Evolutionary conservation across 2,113 vertebrate species (phyloP), one percentile per base, ranked within the genome.

Genomic region (Zingel zingel): DNA sequence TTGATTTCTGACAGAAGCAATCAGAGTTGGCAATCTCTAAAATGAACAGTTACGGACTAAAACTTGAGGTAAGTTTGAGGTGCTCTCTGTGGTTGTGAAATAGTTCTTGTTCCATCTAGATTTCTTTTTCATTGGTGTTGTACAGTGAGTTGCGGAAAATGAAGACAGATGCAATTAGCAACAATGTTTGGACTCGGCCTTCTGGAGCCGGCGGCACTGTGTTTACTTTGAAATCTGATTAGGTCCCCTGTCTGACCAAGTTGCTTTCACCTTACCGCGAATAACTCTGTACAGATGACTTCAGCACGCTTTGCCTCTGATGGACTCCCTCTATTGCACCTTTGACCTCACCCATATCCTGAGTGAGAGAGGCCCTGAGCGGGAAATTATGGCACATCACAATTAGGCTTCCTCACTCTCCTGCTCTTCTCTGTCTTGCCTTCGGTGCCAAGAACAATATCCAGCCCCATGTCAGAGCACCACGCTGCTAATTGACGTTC

Each of bases 181-280:
- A 80, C 86, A 85, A 86, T 82, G 81, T 92, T 94, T 94, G 82
- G 78, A 85, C 86, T 86, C 85, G 76, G 83, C 82, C 91, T 68
- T 82, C 69, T 89, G 84, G 84, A 91, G 86, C 89, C 84, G 45
- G 77, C 77, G 64, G 88, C 72, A 47, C 79, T 63, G 71, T 94
- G 89, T 94, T 95, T 94, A 91, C 92, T 93, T 94, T 94, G 89
- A 94, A 94, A 94, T 84, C 84, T 90, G 90, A 94, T 93, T 91
- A 93, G 68, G 88, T 86, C 74, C 87, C 82, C 74, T 84, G 91
- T 92, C 89, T 80, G 77, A 81, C 70, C 76, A 91, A 90, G 91
- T 89, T 93, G 84, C 88, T 91, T 93, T 94, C 89, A 88, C 80
- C 82, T 90, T 83, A 79, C 79, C 71, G 11, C 73, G 56, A 93